Evolutionary conservation across 1,140 invertebrate genomes (phyloP).

Genomic region (Cephus cinctus): DNA sequence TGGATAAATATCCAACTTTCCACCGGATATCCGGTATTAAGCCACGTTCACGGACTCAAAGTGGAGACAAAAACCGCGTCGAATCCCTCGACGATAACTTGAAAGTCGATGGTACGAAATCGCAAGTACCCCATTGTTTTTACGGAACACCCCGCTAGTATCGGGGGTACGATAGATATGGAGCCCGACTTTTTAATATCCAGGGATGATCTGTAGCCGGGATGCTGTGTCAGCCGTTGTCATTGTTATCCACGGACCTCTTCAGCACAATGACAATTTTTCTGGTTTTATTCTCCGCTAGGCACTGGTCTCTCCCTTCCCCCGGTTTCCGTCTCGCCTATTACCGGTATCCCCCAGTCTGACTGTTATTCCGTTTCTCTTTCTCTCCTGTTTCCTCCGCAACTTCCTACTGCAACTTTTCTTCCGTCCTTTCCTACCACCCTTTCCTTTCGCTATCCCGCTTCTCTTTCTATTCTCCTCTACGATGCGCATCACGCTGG

Average conservation of each 20-base stretch:
- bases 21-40: too few species aligned
- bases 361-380: conserved; percentile 7
- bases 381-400: conserved; percentile 12
- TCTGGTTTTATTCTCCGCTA: conserved; percentile 48
- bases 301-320: conserved; percentile 11
- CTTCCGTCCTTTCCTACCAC: neutral
- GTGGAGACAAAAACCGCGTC: neutral
- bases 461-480: conserved; percentile 4
- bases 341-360: neutral
- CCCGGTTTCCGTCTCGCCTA: conserved; percentile 8
- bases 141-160: conserved; percentile 23
- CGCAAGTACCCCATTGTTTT: conserved; percentile 40
- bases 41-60: too few species aligned
- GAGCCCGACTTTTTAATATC: conserved; percentile 52
- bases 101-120: conserved; percentile 33
- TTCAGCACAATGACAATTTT: conserved; percentile 54
- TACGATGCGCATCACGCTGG: neutral
- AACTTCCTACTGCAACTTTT: conserved; percentile 9
- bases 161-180: conserved; percentile 20
- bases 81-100: conserved; percentile 1
- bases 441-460: neutral
- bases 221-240: conserved; percentile 51
- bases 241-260: conserved; percentile 53
- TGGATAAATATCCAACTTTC: too few species aligned
- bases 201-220: conserved; percentile 51